phyloP scores from a whole-genome alignment of 2,797 vertebrate genomes.

The Sciurus carolinensis region DNA sequence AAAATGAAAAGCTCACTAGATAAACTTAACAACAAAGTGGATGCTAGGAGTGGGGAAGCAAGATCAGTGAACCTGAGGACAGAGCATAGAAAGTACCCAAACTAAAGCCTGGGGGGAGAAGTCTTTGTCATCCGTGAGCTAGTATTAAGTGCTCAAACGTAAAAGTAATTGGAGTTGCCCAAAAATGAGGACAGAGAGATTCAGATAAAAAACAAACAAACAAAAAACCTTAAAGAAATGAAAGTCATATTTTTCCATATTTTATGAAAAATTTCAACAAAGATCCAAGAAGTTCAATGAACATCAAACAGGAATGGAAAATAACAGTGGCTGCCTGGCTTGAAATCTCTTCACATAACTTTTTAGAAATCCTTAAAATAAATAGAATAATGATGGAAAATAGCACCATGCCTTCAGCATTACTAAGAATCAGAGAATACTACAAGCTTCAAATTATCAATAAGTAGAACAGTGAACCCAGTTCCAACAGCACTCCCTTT shows the following conservation, averaged over 20 bases:
- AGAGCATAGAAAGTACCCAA: too few relatives aligned
- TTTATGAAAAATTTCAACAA: not conserved
- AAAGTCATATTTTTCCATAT: not conserved
- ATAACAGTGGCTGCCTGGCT: not conserved
- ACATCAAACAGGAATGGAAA: not conserved
- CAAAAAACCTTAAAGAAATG: not conserved
- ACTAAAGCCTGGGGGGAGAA: too few relatives aligned
- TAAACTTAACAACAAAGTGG: not conserved
- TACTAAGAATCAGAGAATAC: not conserved
- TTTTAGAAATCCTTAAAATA: not conserved
- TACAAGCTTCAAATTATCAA: not conserved
- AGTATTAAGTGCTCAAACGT: not conserved
- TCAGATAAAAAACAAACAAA: not conserved
- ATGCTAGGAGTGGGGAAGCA: too few relatives aligned
- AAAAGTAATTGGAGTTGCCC: not conserved
- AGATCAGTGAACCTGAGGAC: too few relatives aligned
- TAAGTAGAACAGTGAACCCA: not conserved
- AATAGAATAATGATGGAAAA: not conserved
- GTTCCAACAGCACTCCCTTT: not conserved
- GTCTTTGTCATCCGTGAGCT: not conserved
- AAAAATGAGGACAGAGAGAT: not conserved
- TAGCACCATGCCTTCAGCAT: not conserved
- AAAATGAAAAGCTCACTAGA: not conserved
- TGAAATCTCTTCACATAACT: not conserved
- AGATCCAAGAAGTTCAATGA: not conserved